A percentile compares a stretch with the other conserved stretches of the same genome.
Evolutionary conservation across 2,113 vertebrate species (phyloP).

Genomic region (Rhadina sibilatrix): DNA sequence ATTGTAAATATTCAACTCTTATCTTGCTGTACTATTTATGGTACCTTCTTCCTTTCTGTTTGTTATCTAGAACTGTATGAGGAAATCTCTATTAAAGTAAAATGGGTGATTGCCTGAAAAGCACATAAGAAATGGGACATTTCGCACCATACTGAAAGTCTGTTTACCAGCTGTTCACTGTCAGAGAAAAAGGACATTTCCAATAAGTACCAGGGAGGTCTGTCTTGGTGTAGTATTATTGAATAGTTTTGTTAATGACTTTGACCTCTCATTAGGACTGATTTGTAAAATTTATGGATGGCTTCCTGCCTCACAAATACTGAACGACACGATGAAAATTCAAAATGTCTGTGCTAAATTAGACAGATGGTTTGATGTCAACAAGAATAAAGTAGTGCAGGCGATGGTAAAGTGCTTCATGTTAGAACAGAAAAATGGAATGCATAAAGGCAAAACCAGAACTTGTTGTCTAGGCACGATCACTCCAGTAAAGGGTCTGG

Average conservation of each 20-base stretch:
- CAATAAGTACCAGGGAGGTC: neutral
- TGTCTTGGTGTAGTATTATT: neutral
- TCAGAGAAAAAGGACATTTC: neutral
- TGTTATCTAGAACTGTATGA: neutral
- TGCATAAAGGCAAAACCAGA: neutral
- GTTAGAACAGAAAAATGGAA: neutral
- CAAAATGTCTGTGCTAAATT: constrained; percentile 5
- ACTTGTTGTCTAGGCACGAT: neutral
- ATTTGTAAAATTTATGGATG: neutral
- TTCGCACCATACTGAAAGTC: neutral
- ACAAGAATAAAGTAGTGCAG: neutral
- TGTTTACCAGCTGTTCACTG: neutral
- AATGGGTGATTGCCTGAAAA: neutral
- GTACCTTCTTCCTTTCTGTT: neutral
- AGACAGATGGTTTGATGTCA: neutral
- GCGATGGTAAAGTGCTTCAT: neutral
- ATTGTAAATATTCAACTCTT: neutral
- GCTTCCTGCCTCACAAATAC: neutral
- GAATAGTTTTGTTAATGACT: neutral
- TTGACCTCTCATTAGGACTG: constrained; percentile 10
- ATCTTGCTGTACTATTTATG: neutral
- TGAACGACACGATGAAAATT: neutral
- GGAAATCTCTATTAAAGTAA: neutral
- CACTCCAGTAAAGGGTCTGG: neutral
- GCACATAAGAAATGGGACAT: neutral